These are phyloP conservation scores for Girardinus metallicus DNA, from an alignment of 2,797 vertebrate genomes.

Conservation along the genomic window DNA sequence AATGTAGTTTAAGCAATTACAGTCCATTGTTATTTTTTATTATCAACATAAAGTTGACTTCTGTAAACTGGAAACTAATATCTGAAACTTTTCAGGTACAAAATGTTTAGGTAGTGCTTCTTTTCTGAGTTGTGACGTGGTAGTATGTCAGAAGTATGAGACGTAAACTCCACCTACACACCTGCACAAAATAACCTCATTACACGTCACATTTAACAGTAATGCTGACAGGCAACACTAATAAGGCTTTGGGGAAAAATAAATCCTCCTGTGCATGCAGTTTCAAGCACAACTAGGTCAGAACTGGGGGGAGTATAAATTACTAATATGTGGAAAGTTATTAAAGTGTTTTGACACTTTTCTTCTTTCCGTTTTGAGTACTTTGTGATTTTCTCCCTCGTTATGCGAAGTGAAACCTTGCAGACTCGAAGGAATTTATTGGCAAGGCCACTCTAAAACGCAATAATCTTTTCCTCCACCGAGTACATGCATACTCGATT, in stretches of 20 bases:
- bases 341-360: conserved; percentile 15
- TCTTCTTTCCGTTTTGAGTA: conserved; percentile 4
- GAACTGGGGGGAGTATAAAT: conserved; percentile 16
- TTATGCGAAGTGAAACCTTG: conserved; percentile 11
- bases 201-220: conserved; percentile 61
- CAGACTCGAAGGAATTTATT: conserved; percentile 9
- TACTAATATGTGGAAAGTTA: conserved; percentile 18
- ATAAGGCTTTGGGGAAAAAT: conserved; percentile 32
- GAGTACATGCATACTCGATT: conserved; percentile 9
- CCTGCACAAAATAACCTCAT: conserved; percentile 71
- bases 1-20: background rate
- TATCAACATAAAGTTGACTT: background rate
- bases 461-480: conserved; percentile 15
- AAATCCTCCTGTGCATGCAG: conserved; percentile 43
- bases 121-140: background rate
- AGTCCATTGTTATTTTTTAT: background rate
- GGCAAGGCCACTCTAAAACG: conserved; percentile 28
- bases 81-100: no score
- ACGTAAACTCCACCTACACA: conserved; percentile 62
- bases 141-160: conserved; percentile 2
- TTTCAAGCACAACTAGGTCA: conserved; percentile 39
- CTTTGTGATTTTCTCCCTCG: background rate
- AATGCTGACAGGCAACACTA: conserved; percentile 34
- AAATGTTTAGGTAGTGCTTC: background rate
- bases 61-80: background rate